Percentiles rank a stretch among this genome's conserved stretches.
phyloP scores from a whole-genome alignment of 1,140 invertebrate species.

The Lasioglossum albipes region DNA sequence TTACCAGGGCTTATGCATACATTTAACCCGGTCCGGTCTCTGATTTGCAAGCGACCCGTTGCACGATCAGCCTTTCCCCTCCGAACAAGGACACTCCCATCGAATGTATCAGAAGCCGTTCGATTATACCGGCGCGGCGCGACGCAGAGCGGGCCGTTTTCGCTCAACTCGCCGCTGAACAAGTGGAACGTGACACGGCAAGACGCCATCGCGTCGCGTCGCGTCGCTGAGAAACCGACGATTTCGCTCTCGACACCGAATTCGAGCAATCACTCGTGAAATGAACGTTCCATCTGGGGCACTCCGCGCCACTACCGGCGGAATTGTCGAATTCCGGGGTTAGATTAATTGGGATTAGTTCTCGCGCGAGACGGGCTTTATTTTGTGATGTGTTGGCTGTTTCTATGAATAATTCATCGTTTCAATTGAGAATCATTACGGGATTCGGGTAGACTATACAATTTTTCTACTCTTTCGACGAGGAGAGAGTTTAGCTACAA shows the following conservation, averaged over 20 bases:
- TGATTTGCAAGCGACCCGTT: conserved; percentile 41
- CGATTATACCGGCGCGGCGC: conserved; percentile 2
- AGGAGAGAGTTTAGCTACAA: too few relatives aligned
- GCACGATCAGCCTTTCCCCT: conserved; percentile 11
- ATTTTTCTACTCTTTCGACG: too few relatives aligned
- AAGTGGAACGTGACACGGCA: not conserved
- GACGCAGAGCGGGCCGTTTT: conserved; percentile 1
- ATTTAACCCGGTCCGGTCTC: conserved; percentile 51
- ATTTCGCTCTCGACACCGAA: not conserved
- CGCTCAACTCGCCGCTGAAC: not conserved
- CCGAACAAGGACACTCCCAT: not conserved
- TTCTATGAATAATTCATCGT: too few relatives aligned
- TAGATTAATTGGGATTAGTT: too few relatives aligned
- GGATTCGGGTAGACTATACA: too few relatives aligned
- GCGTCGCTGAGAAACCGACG: not conserved
- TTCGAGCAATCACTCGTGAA: not conserved
- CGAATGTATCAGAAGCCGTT: conserved; percentile 25
- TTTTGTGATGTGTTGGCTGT: too few relatives aligned
- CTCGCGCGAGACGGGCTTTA: too few relatives aligned
- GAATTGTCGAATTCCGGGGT: not conserved
- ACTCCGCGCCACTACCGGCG: too few relatives aligned
- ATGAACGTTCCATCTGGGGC: not conserved
- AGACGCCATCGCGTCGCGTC: not conserved
- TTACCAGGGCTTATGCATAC: conserved; percentile 58
- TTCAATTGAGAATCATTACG: too few relatives aligned